Conservation (phyloP, 2,888 invertebrate species). For the Sphaerophoria taeniata region DNA sequence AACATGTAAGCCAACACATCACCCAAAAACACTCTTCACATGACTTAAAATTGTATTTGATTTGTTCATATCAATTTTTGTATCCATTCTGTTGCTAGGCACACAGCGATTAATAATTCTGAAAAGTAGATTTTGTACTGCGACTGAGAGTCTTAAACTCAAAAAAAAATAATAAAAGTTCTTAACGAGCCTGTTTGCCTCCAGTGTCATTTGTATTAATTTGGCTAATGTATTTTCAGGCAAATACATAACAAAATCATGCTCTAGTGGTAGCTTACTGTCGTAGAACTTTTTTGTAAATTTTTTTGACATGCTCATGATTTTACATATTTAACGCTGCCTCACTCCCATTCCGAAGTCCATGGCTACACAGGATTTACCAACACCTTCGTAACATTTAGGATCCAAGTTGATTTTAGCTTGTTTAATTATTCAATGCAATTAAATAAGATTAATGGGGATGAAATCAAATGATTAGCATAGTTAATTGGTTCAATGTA, state of each 20-base stretch:
- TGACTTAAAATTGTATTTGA: background rate
- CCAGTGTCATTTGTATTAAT: constrained; percentile 55
- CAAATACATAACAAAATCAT: constrained; percentile 7
- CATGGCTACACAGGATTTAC: background rate
- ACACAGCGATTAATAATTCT: background rate
- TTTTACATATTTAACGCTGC: no score
- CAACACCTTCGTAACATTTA: background rate
- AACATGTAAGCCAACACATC: no score
- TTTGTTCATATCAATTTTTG: background rate
- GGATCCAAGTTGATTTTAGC: background rate
- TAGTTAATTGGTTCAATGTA: constrained; percentile 13
- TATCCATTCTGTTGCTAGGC: background rate
- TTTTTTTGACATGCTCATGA: background rate
- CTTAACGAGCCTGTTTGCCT: constrained; percentile 15
- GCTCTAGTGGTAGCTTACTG: constrained; percentile 14
- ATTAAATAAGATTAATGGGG: constrained; percentile 1
- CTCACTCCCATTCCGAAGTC: no score
- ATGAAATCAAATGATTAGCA: constrained; percentile 20
- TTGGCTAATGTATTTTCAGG: constrained; percentile 30
- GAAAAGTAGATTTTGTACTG: background rate
- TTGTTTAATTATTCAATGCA: constrained; percentile 23
- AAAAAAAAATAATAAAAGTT: constrained; percentile 9
- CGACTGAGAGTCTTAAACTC: background rate
- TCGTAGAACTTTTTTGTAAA: constrained; percentile 1
- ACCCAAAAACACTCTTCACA: background rate